Percentiles rank a stretch among this genome's conserved stretches.
Conservation (phyloP, 2,888 invertebrate genomes). For the Diadegma fenestrale region DNA sequence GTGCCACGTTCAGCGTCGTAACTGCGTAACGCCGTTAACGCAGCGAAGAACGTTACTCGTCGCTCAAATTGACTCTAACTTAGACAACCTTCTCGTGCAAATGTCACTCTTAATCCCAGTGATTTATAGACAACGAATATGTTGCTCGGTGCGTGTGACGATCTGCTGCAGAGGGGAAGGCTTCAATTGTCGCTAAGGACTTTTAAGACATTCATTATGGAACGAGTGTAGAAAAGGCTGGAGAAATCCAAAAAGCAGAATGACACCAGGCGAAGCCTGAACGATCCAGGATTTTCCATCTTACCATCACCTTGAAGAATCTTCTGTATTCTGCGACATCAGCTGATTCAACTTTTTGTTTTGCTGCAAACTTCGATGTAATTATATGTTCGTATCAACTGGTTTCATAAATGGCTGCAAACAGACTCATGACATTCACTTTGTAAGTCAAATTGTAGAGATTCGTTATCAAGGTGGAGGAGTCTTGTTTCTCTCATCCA, state of each 20-base stretch:
- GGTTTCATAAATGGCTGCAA: conserved; percentile 21
- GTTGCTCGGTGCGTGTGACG: conserved; percentile 8
- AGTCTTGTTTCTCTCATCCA: conserved; percentile 9
- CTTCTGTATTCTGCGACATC: conserved; percentile 23
- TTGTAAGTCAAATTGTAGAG: not conserved
- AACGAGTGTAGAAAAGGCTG: not conserved
- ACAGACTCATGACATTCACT: not conserved
- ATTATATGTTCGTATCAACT: conserved; percentile 6
- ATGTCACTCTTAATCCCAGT: conserved; percentile 50
- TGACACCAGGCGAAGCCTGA: conserved; percentile 1
- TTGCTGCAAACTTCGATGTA: not conserved
- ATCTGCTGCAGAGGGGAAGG: not conserved
- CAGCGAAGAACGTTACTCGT: not conserved
- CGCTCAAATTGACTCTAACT: conserved; percentile 61
- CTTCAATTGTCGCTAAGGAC: not conserved
- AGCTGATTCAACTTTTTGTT: conserved; percentile 8
- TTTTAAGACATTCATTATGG: conserved; percentile 2
- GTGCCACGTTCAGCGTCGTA: conserved; percentile 35
- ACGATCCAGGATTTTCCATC: conserved; percentile 21
- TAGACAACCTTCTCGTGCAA: conserved; percentile 57
- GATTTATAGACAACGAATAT: conserved; percentile 50
- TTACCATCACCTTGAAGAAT: not conserved
- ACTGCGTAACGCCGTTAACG: conserved; percentile 52
- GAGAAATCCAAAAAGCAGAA: conserved; percentile 26
- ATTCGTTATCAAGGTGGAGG: not conserved